Percentiles rank a stretch among this genome's conserved stretches.
These are phyloP conservation scores for Agriotes lineatus DNA, from an alignment of 2,888 invertebrate species.

Conservation along the genomic window DNA sequence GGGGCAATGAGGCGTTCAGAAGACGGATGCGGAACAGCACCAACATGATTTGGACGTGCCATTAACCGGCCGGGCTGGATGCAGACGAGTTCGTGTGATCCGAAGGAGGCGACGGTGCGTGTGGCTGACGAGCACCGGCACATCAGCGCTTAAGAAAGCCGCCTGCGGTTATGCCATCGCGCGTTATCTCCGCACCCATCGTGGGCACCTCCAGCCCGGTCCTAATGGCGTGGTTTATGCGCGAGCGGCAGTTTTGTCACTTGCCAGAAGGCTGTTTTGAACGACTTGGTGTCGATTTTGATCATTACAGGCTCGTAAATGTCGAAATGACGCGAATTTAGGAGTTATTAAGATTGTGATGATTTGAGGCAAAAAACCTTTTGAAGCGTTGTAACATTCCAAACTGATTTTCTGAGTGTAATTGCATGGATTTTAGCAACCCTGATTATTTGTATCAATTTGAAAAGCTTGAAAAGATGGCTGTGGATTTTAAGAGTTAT, in stretches of 20 bases:
- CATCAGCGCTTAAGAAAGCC: conserved; percentile 45
- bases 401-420: too few relatives aligned
- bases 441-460: too few relatives aligned
- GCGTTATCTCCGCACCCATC: conserved; percentile 34
- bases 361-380: too few relatives aligned
- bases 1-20: conserved; percentile 12
- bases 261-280: too few relatives aligned
- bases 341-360: too few relatives aligned
- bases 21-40: conserved; percentile 18
- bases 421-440: too few relatives aligned
- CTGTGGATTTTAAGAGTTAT: too few relatives aligned
- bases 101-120: conserved; percentile 51
- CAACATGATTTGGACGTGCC: conserved; percentile 32
- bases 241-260: background rate
- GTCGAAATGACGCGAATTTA: too few relatives aligned
- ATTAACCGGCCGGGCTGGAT: conserved; percentile 31
- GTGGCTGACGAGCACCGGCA: conserved; percentile 44
- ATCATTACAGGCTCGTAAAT: too few relatives aligned
- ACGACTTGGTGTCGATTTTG: too few relatives aligned
- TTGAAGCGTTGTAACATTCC: too few relatives aligned
- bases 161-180: conserved; percentile 41
- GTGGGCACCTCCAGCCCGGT: conserved; percentile 10
- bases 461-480: too few relatives aligned
- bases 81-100: conserved; percentile 31
- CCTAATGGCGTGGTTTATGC: conserved; percentile 30